Evolutionary conservation across 2,113 vertebrate genomes (phyloP).

Genomic region (Podilymbus podiceps): DNA sequence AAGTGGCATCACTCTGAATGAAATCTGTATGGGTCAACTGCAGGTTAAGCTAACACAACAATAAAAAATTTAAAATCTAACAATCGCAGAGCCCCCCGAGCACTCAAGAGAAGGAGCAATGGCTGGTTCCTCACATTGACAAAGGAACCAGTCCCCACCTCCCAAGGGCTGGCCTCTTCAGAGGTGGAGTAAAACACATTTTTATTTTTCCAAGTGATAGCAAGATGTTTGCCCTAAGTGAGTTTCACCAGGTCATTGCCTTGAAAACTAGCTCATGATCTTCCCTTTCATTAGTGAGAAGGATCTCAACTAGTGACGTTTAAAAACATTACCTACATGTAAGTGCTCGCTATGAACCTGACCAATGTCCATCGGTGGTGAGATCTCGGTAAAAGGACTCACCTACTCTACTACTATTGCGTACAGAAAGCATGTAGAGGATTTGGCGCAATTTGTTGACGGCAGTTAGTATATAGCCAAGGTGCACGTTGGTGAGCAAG

Average conservation of each 20-base stretch:
- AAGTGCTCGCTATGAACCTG: background rate
- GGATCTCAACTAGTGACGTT: background rate
- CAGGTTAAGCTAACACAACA: conserved; percentile 77
- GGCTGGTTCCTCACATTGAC: conserved; percentile 33
- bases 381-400: background rate
- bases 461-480: background rate
- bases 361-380: rapidly evolving
- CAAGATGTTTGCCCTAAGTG: background rate
- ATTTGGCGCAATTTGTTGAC: background rate
- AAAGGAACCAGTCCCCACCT: background rate
- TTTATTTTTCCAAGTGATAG: background rate
- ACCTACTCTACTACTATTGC: background rate
- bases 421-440: background rate
- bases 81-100: conserved; percentile 43
- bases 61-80: conserved; percentile 76
- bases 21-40: conserved; percentile 75
- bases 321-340: background rate
- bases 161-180: background rate
- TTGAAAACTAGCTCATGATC: background rate
- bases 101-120: conserved; percentile 26
- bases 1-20: conserved; percentile 58
- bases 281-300: background rate
- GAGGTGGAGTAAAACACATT: background rate
- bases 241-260: background rate
- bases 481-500: background rate